These are phyloP conservation scores for Argya squamiceps DNA, from an alignment of 2,797 vertebrate genomes.

Conservation along the genomic window DNA sequence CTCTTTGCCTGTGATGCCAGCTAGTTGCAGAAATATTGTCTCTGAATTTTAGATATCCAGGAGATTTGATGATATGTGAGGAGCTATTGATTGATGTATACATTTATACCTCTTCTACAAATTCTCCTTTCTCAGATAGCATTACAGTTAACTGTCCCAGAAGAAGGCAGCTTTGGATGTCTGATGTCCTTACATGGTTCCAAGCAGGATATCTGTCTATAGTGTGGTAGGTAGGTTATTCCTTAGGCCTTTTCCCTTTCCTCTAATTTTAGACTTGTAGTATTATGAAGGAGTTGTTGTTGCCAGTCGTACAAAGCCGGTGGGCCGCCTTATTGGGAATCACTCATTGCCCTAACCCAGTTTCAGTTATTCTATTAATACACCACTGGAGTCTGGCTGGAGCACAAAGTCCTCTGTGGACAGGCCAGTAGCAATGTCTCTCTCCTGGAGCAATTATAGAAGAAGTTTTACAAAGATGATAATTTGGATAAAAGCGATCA, in stretches of 20 bases:
- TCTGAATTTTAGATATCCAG: neutral
- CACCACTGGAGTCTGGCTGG: slow-evolving; percentile 8
- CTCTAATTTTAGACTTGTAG: slow-evolving; percentile 39
- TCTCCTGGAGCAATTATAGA: slow-evolving; percentile 40
- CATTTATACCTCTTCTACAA: slow-evolving; percentile 16
- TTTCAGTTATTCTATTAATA: slow-evolving; percentile 59
- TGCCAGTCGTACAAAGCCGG: neutral
- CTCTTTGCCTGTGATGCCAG: neutral
- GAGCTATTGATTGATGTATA: neutral
- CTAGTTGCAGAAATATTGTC: neutral
- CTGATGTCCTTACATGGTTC: neutral
- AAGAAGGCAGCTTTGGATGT: neutral
- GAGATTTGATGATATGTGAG: neutral
- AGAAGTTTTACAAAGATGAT: neutral
- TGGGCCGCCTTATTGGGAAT: slow-evolving; percentile 15
- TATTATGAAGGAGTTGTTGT: slow-evolving; percentile 1
- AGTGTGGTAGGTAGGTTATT: neutral
- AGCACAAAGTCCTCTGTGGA: slow-evolving; percentile 44
- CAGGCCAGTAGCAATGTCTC: neutral
- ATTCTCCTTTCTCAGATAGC: neutral
- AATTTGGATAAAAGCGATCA: neutral
- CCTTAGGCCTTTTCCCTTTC: neutral
- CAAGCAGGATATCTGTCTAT: neutral
- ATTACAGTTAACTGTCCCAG: neutral
- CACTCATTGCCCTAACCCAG: slow-evolving; percentile 39